These are phyloP conservation scores for Phthorimaea operculella DNA, from an alignment of 1,140 invertebrate genomes.

Conservation along the genomic window DNA sequence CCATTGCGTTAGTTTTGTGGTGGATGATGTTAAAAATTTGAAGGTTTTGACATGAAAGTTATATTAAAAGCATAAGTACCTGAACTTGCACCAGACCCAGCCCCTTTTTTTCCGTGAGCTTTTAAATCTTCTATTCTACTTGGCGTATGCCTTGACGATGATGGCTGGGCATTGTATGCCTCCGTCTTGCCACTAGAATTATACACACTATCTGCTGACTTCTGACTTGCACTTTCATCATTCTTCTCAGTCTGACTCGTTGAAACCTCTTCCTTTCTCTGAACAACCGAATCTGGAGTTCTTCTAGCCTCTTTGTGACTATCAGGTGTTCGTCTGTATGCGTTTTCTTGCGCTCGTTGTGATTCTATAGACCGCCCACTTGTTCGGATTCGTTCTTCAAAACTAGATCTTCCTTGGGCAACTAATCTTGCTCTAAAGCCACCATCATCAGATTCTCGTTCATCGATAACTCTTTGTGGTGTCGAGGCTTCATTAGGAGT, in stretches of 20 bases:
- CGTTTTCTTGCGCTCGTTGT: slow-evolving; percentile 36
- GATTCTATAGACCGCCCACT: slow-evolving; percentile 56
- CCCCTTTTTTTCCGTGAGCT: slow-evolving; percentile 50
- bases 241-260: slow-evolving; percentile 42
- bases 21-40: no score
- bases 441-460: slow-evolving; percentile 71
- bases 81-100: slow-evolving; percentile 58
- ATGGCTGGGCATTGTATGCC: slow-evolving; percentile 44
- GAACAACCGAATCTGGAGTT: slow-evolving; percentile 48
- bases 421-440: slow-evolving; percentile 63
- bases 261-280: slow-evolving; percentile 41
- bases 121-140: slow-evolving; percentile 62
- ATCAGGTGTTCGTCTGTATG: slow-evolving; percentile 52
- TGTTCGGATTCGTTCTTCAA: slow-evolving; percentile 55
- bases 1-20: background rate
- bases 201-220: slow-evolving; percentile 58
- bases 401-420: slow-evolving; percentile 56
- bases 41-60: background rate
- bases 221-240: slow-evolving; percentile 58
- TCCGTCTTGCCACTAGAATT: slow-evolving; percentile 54
- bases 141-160: slow-evolving; percentile 56
- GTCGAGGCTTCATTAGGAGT: slow-evolving; percentile 34
- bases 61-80: slow-evolving; percentile 26
- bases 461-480: slow-evolving; percentile 36
- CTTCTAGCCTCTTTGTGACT: slow-evolving; percentile 30